A percentile compares a stretch with the other conserved stretches of the same genome.
phyloP scores from a whole-genome alignment of 2,888 invertebrate species.

The Drosophila borealis region DNA sequence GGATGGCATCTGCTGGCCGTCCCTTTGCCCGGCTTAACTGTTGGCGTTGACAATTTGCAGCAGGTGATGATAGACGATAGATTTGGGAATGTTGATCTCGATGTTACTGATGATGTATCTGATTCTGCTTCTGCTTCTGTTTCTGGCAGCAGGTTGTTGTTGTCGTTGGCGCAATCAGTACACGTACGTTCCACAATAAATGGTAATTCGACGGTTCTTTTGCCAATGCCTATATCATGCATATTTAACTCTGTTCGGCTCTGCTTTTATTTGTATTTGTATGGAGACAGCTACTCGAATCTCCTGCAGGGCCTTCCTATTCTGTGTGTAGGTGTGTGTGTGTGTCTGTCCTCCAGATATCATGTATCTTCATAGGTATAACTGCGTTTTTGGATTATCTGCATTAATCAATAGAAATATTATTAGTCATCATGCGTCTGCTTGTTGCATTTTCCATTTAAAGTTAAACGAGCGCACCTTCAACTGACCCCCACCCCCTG shows the following conservation, averaged over 20 bases:
- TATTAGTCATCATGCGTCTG: not conserved
- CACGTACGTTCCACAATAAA: slow-evolving; percentile 56
- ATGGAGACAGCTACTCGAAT: slow-evolving; percentile 20
- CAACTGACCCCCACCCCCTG: too few relatives aligned
- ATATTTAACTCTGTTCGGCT: slow-evolving; percentile 56
- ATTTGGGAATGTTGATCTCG: not conserved
- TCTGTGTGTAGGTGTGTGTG: not conserved
- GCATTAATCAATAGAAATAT: slow-evolving; percentile 5
- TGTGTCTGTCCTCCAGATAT: slow-evolving; percentile 30
- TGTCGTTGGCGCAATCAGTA: slow-evolving; percentile 43
- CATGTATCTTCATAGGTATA: slow-evolving; percentile 33
- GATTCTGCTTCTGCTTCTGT: slow-evolving; percentile 14
- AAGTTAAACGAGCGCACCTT: not conserved
- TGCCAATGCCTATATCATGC: slow-evolving; percentile 56
- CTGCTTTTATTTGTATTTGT: slow-evolving; percentile 16
- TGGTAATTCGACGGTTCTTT: slow-evolving; percentile 55
- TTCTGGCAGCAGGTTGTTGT: slow-evolving; percentile 31
- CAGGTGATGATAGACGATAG: slow-evolving; percentile 1
- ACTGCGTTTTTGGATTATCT: slow-evolving; percentile 41
- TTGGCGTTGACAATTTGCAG: slow-evolving; percentile 8
- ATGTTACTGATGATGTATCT: slow-evolving; percentile 17
- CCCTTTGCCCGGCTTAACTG: slow-evolving; percentile 20
- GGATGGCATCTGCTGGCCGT: slow-evolving; percentile 46
- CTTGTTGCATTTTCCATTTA: not conserved
- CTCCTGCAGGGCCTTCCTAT: not conserved